Evolutionary conservation across 2,888 invertebrate genomes (phyloP).

Genomic region (Tetheella fluctuosa): DNA sequence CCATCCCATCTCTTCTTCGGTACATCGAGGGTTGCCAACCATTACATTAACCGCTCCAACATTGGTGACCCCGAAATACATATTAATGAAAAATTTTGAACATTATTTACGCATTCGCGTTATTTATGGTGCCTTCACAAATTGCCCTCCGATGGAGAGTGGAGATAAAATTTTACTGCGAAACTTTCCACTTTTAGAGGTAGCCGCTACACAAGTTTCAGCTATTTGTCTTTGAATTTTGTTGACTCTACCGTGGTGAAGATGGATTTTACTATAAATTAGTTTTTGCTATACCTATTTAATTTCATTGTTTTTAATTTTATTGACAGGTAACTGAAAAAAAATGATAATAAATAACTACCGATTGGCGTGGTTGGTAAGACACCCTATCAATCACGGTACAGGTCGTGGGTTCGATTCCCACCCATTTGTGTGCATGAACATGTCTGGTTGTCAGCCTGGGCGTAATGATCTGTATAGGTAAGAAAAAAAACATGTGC

Average conservation of each 20-base stretch:
- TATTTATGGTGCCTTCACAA: slow-evolving; percentile 53
- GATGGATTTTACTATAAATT: slow-evolving; percentile 9
- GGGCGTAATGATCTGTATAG: too few relatives aligned
- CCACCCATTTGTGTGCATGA: too few relatives aligned
- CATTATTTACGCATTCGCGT: slow-evolving; percentile 47
- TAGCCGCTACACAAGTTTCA: slow-evolving; percentile 35
- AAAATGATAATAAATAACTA: too few relatives aligned
- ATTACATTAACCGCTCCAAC: slow-evolving; percentile 7
- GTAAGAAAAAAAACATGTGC: too few relatives aligned
- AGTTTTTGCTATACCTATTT: background rate
- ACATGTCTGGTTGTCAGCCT: too few relatives aligned
- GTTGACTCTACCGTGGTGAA: slow-evolving; percentile 28
- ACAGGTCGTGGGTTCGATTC: too few relatives aligned
- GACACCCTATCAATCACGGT: too few relatives aligned
- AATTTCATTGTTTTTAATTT: background rate
- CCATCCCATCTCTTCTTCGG: background rate
- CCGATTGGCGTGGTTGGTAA: too few relatives aligned
- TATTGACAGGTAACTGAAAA: too few relatives aligned
- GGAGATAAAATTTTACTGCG: slow-evolving; percentile 54
- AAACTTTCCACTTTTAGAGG: slow-evolving; percentile 46
- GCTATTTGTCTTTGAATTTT: slow-evolving; percentile 39
- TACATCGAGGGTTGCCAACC: background rate
- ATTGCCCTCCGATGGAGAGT: slow-evolving; percentile 47
- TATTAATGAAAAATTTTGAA: slow-evolving; percentile 43
- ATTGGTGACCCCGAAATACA: slow-evolving; percentile 18